Base-by-base conservation (phyloP, 2,113 vertebrate genomes). In the Elephantulus edwardii region DNA sequence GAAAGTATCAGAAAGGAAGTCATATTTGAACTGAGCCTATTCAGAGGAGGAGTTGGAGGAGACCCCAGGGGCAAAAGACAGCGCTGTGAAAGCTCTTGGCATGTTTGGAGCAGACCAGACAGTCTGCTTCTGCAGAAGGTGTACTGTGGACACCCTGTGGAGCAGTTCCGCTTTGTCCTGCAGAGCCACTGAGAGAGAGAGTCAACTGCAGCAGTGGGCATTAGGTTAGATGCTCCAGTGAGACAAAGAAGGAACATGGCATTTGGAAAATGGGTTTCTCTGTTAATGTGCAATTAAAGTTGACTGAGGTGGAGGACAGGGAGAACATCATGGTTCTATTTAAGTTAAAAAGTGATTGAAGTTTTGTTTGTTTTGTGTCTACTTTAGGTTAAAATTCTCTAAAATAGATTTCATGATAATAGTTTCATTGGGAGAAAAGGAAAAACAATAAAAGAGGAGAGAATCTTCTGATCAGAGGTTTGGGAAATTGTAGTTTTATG, bases 401-500 rank as follows among this genome's bases (percentile, higher is more conserved):
- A 24, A 78, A 46, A 8, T 89, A 0, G 77, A 56, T 82, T 86
- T 86, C 26, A 83, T 44, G 24, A 40, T 19, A 46, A 14, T 66
- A n/a, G 17, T 77, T 71, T 76, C 20, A 60, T 50, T 80, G 33
- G 35, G 48, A 12, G 22, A 28, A n/a, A n/a, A n/a, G n/a, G n/a
- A n/a, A n/a, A n/a, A n/a, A n/a, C n/a, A n/a, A n/a, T n/a, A n/a
- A n/a, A 42, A 54, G 26, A 68, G 19, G 38, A 44, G 2, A 50
- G 9, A 52, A 26, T 44, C 76, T 76, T 7, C 3, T 66, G 0
- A 10, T 62, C 50, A 79, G 13, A 38, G 50, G 30, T 76, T 68
- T 70, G 79, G 42, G 76, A 93, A 81, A n/a, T 81, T 30, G 4
- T 56, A 5, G 1, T 83, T 92, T 92, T 88, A 40, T 91, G 13